Base-by-base conservation (phyloP, 2,113 vertebrate genomes). In the Scomber colias region DNA sequence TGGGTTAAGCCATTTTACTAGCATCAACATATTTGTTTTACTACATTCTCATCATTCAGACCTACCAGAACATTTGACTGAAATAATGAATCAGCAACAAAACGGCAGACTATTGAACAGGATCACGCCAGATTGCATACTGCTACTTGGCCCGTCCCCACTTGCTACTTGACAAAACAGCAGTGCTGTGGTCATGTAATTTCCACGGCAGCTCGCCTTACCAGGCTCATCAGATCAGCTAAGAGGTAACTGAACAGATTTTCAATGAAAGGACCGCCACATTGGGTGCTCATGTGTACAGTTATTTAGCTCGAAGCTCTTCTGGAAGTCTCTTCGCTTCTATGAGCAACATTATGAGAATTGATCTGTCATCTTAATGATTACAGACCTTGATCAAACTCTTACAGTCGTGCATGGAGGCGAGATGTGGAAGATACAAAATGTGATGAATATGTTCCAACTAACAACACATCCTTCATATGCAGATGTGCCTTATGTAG, bases 201-300 rank as follows among this genome's bases (percentile, higher is more conserved):
- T 61, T 73, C 27, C 46, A 40, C 53, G 27, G 49, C 62, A 55
- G 49, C 62, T 51, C 46, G 12, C 59, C 62, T 44, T 19, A 51
- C 68, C 50, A 17, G 63, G 14, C 50, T 55, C 81, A 56, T 62
- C 30, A 31, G 50, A 66, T 73, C 49, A 62, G 61, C 46, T 12
- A 2, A 40, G 16, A 56, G 45, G 50, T 40, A 40, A 71, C 70
- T 19, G 14, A 31, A 71, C 44, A 16, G 44, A 46, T 59, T 60
- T 60, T 55, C 35, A 40, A 40, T 40, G 27, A 67, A 53, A 57
- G 40, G 48, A 35, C 57, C 51, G 64, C 24, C 50, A 53, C 16
- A 19, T n/a, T 24, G 3, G 35, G 48, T 45, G 21, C 45, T 46
- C 66, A 59, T 19, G 64, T 31, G 49, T 27, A 49, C 8, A 40